Base-by-base conservation (phyloP, 2,888 invertebrate species). In the Leptinotarsa haldemani region DNA sequence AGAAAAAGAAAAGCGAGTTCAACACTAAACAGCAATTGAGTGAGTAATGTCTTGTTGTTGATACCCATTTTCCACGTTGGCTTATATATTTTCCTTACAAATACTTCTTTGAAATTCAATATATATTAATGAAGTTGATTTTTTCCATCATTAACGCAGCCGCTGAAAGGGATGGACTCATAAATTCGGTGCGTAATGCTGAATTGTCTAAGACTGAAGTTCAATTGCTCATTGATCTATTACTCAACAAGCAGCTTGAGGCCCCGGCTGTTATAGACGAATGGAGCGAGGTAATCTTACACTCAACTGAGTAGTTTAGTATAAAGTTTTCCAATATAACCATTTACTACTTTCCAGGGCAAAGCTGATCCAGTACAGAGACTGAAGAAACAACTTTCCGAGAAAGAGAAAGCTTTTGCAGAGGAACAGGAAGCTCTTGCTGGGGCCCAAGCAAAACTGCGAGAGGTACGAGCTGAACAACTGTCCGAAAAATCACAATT, bases 191-290 rank as follows among this genome's bases (percentile, higher is more conserved):
- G 76, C 93, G 93, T 80, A 93, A 93, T 81, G 94, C 96, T 77
- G 93, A 94, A 80, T 90, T 97, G 65, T 94, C 94, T 78, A 94
- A 95, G 81, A 93, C 92, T 73, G 97, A 97, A 88, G 94, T 96
- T 80, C 97, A 97, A 89, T 92, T 94, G 80, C 91, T 97, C 72
- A 96, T 97, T 81, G 96, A 97, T 87, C 92, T 94, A 79, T 90
- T 97, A 82, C 90, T 97, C 81, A 96, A 96, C 89, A 96, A 96
- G 86, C 96, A 96, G 86, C 93, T 95, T 86, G 93, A 93, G 86
- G 93, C 93, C 77, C 92, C 93, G 0, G 85, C 87, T 46, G 90
- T 93, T 79, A 92, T 94, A 84, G 93, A 94, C 3, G 96, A 96
- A 84, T 96, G 96, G 96, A 93, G 93, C 69, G 95, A 95, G 90